Evolutionary conservation across 2,113 vertebrate species (phyloP).

Genomic region (Butorides virescens): DNA sequence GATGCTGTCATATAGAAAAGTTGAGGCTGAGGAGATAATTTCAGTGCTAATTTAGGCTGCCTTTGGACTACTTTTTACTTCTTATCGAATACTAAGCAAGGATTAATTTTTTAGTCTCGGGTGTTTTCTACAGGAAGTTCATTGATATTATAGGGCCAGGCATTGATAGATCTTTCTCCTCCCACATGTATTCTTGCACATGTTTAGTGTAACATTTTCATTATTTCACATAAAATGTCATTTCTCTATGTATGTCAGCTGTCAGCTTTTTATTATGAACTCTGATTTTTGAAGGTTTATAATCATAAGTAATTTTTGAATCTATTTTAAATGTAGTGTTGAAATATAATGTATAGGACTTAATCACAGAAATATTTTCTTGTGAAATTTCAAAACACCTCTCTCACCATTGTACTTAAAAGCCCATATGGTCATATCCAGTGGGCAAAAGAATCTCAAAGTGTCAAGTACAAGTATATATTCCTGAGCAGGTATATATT

Average conservation of each 20-base stretch:
- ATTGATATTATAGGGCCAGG: neutral
- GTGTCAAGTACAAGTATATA: neutral
- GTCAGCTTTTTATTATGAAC: slow-evolving; percentile 23
- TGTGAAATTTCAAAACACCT: neutral
- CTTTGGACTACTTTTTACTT: neutral
- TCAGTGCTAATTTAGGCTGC: neutral
- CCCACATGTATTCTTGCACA: neutral
- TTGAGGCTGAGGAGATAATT: neutral
- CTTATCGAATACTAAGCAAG: neutral
- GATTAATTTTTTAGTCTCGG: neutral
- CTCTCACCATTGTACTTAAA: neutral
- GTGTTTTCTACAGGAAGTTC: neutral
- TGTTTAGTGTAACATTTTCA: neutral
- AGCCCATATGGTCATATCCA: neutral
- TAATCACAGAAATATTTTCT: slow-evolving; percentile 1
- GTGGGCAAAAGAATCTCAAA: neutral
- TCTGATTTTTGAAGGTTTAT: neutral
- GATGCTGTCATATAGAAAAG: neutral
- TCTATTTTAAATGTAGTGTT: neutral
- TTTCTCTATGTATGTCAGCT: neutral
- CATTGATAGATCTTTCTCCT: neutral
- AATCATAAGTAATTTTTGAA: neutral
- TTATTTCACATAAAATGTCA: slow-evolving; percentile 20
- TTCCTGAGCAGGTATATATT: neutral
- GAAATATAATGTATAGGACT: neutral